phyloP scores from a whole-genome alignment of 2,888 invertebrate species.

The Pemphredon lugubris region DNA sequence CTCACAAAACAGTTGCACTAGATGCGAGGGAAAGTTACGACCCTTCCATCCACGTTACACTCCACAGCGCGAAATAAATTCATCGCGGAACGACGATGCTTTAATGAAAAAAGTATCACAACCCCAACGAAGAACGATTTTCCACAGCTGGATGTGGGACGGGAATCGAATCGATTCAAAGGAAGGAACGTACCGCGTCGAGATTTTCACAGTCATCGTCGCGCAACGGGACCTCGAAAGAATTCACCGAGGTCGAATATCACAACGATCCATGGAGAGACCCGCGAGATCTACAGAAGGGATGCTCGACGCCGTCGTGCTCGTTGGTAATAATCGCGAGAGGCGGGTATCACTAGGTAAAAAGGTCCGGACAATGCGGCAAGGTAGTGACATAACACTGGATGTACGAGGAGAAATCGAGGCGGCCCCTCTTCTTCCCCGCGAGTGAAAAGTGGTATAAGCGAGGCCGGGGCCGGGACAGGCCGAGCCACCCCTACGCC shows the following conservation, averaged over 20 bases:
- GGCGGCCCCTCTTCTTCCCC: conserved; percentile 55
- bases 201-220: conserved; percentile 77
- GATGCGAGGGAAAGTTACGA: no score
- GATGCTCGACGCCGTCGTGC: background rate
- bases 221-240: conserved; percentile 28
- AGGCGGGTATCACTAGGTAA: conserved; percentile 25
- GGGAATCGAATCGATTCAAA: no score
- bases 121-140: no score
- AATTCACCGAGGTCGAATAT: conserved; percentile 7
- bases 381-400: conserved; percentile 76
- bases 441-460: conserved; percentile 68
- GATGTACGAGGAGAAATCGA: conserved; percentile 49
- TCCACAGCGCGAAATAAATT: no score
- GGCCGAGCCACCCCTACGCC: conserved; percentile 70
- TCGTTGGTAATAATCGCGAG: conserved; percentile 1
- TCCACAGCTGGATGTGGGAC: no score
- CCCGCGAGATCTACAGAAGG: background rate
- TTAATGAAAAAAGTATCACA: no score
- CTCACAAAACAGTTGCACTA: no score
- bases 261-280: conserved; percentile 20
- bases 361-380: conserved; percentile 53
- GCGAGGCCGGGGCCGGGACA: conserved; percentile 42
- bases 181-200: conserved; percentile 76
- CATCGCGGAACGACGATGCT: no score
- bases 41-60: no score